A percentile compares a stretch with the other conserved stretches of the same genome.
phyloP scores from a whole-genome alignment of 2,888 invertebrate genomes.

The Congeria kusceri region DNA sequence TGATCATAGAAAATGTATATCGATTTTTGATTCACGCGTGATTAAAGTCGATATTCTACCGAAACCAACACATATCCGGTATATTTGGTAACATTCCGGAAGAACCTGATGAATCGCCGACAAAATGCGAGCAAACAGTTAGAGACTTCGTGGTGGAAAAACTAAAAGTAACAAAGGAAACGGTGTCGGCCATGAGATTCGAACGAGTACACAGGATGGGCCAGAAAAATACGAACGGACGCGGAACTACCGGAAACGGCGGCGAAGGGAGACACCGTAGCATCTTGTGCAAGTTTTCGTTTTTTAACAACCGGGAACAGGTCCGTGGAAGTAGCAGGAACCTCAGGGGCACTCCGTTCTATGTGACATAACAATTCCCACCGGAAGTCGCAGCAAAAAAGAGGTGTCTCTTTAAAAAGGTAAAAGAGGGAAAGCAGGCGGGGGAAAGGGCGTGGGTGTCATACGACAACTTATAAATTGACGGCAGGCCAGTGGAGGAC shows the following conservation, averaged over 20 bases:
- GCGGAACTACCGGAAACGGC: background rate
- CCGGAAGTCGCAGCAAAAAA: background rate
- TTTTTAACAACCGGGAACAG: background rate
- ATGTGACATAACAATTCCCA: background rate
- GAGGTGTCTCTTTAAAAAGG: background rate
- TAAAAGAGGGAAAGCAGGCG: slow-evolving; percentile 29
- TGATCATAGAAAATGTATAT: too few species aligned
- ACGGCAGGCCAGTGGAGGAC: background rate
- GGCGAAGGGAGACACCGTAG: background rate
- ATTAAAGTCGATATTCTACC: too few species aligned
- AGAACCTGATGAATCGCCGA: too few species aligned
- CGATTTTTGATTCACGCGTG: too few species aligned
- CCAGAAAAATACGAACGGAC: background rate
- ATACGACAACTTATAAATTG: background rate
- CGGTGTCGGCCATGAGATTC: background rate
- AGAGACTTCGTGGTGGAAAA: background rate
- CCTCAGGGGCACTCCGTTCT: background rate
- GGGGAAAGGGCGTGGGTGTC: slow-evolving; percentile 16
- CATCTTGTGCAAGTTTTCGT: too few species aligned
- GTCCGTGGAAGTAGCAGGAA: background rate
- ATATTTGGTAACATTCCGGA: too few species aligned
- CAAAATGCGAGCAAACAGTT: background rate
- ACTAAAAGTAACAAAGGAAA: background rate
- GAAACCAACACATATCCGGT: too few species aligned
- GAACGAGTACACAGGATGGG: background rate